Evolutionary conservation across 2,797 vertebrate genomes (phyloP).

Genomic region (Phaenicophaeus curvirostris): DNA sequence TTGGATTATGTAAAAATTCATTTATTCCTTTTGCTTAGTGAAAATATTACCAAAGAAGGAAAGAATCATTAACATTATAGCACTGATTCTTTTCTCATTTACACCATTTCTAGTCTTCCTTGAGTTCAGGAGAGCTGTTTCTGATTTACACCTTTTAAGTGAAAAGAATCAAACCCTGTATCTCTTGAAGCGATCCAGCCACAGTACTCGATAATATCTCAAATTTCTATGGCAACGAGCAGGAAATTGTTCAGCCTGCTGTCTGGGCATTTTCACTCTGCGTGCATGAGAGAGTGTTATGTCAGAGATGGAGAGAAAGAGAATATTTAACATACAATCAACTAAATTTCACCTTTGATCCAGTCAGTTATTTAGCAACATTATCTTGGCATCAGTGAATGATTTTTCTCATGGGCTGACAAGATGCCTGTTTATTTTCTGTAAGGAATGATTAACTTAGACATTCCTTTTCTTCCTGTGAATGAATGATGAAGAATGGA

Average conservation of each 20-base stretch:
- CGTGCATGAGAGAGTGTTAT: background rate
- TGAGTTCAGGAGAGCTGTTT: background rate
- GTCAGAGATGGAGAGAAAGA: background rate
- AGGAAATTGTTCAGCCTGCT: conserved; percentile 35
- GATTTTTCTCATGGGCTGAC: conserved; percentile 54
- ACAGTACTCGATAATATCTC: background rate
- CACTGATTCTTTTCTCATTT: background rate
- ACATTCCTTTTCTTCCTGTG: conserved; percentile 51
- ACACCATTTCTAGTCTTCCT: background rate
- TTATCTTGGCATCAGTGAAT: conserved; percentile 42
- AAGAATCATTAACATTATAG: background rate
- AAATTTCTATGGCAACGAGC: conserved; percentile 61
- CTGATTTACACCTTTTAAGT: background rate
- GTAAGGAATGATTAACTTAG: conserved; percentile 40
- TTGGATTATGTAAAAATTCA: background rate
- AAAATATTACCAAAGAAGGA: background rate
- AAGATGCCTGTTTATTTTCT: conserved; percentile 64
- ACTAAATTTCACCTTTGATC: conserved; percentile 72
- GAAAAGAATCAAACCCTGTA: background rate
- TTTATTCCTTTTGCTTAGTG: background rate
- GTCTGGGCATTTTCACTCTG: conserved; percentile 24
- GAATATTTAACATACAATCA: conserved; percentile 67
- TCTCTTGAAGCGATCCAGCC: background rate
- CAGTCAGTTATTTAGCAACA: conserved; percentile 73
- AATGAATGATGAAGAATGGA: conserved; percentile 49